Base-by-base conservation (phyloP, 1,140 invertebrate genomes). In the Zophobas atratus region DNA sequence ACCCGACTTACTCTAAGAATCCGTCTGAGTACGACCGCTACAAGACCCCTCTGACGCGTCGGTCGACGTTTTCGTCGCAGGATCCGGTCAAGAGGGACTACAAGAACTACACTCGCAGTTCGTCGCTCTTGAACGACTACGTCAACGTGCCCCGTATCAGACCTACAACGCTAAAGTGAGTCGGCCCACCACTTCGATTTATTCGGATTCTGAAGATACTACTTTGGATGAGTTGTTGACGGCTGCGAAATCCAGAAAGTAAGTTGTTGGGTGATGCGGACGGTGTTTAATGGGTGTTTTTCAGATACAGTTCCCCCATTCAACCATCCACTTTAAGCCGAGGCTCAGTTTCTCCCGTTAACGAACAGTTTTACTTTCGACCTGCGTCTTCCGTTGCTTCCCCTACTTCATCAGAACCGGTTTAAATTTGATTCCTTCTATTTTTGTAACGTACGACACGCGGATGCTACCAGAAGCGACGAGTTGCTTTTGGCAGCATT, bases 101-200 rank as follows among this genome's bases (percentile, higher is more conserved):
- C 41, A 81, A 80, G 48, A 80, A 81, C 3, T 85, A 86, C 75
- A 76, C 46, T 6, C 77, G 82, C 46, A 86, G 84, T 79, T 82
- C 83, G 67, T 84, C 84, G n/a, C 74, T 82, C 5, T 43, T 83
- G 39, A 85, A 82, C 55, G 85, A 85, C 77, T 86, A 86, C 75
- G 84, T 85, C 8, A 85, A 86, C 72, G 78, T 86, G 6, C 84
- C 83, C 75, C 80, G 79, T 83, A 83, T 36, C 81, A 82, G 67
- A 83, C 81, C 38, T 84, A 84, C 53, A 86, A 83, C 81, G 82
- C 84, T 33, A 79, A 81, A 79, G 81, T 84, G 53, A 81, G 76
- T 35, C 80, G 80, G 38, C 81, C 81, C 48, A 77, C 74, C 36
- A 76, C 79, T 57, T 79, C 78, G 8, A 46, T 82, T 43, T 83